A percentile compares a stretch with the other conserved stretches of the same genome.
phyloP scores from a whole-genome alignment of 1,140 invertebrate species.

The Eurosta solidaginis region DNA sequence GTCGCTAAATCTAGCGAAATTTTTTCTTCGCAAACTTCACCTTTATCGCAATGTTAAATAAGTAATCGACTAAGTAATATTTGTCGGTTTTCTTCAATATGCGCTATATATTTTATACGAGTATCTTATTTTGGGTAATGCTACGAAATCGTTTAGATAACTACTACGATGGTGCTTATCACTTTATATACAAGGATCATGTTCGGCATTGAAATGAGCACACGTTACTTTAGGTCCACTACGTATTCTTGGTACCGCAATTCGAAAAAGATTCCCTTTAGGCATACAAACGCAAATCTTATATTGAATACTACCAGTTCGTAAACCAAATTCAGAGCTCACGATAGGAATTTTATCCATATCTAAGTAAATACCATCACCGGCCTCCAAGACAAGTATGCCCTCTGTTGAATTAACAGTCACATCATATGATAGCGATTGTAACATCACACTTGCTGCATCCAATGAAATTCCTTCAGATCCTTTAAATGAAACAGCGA shows the following conservation, averaged over 20 bases:
- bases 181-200: slow-evolving; percentile 69
- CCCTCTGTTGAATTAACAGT: slow-evolving; percentile 79
- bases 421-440: slow-evolving; percentile 76
- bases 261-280: slow-evolving; percentile 77
- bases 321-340: slow-evolving; percentile 60
- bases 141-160: background rate
- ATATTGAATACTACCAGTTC: slow-evolving; percentile 67
- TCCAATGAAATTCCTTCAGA: slow-evolving; percentile 71
- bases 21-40: too few relatives aligned
- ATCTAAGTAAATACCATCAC: slow-evolving; percentile 74
- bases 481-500: slow-evolving; percentile 59
- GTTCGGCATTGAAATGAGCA: slow-evolving; percentile 67
- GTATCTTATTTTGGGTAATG: too few relatives aligned
- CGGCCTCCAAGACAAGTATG: slow-evolving; percentile 72
- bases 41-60: too few relatives aligned
- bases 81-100: too few relatives aligned
- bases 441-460: slow-evolving; percentile 67
- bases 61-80: too few relatives aligned
- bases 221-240: slow-evolving; percentile 66
- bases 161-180: background rate
- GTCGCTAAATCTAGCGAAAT: too few relatives aligned
- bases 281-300: slow-evolving; percentile 90
- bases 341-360: slow-evolving; percentile 74
- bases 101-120: too few relatives aligned
- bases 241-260: slow-evolving; percentile 67